Evolutionary conservation across 2,113 vertebrate genomes (phyloP).

Genomic region (Callipepla californica): DNA sequence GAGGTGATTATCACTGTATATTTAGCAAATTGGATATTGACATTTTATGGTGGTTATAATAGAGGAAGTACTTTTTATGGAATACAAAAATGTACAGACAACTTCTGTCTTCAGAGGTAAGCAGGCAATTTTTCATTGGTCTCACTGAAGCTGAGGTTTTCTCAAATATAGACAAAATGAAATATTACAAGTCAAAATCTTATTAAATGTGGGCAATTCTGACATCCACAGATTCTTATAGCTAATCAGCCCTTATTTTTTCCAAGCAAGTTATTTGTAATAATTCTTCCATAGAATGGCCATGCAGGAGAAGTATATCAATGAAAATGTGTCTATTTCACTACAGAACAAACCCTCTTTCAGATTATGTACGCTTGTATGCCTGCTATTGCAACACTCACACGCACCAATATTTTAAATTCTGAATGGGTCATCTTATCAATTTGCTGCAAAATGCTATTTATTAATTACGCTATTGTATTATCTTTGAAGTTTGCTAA

Average conservation of each 20-base stretch:
- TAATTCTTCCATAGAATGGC: not conserved
- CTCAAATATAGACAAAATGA: not conserved
- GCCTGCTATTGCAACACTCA: not conserved
- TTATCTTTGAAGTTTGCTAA: constrained; percentile 43
- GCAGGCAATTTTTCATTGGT: not conserved
- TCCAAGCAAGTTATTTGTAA: not conserved
- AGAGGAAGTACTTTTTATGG: not conserved
- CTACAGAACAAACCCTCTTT: not conserved
- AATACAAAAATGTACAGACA: not conserved
- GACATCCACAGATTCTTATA: not conserved
- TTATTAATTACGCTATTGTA: not conserved
- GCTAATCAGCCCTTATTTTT: not conserved
- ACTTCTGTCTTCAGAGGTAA: not conserved
- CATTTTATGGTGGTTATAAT: not conserved
- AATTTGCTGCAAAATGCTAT: constrained; percentile 23
- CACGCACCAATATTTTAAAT: not conserved
- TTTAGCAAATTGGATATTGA: not conserved
- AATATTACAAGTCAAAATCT: not conserved
- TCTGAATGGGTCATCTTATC: not conserved
- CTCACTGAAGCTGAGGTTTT: not conserved
- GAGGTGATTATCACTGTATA: not conserved
- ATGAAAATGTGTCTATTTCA: not conserved
- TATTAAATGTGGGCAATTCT: not conserved
- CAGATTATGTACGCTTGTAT: not conserved
- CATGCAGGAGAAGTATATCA: rapidly evolving